Evolutionary conservation across 2,113 vertebrate species (phyloP), one percentile per base, ranked within the genome.

Genomic region (Chaetura pelagica): DNA sequence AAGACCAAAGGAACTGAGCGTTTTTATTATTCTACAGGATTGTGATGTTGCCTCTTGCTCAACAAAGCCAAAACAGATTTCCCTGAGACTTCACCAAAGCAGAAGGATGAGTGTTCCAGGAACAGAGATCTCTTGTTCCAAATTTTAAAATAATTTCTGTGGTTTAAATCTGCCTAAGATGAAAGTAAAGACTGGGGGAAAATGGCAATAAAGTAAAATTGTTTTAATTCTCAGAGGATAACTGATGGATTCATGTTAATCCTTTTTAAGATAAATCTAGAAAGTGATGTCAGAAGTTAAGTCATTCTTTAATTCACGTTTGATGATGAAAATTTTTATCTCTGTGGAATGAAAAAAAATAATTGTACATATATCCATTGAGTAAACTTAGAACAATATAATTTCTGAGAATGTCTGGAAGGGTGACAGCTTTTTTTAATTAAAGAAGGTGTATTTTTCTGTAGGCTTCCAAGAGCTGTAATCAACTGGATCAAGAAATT

Each of bases 381-480:
- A 89, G 13, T 35, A 15, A 71, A 69, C 5, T 10, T 49, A 54
- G 22, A 72, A 29, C 35, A 85, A 64, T 4, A 22, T 32, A 49
- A 42, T 64, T 58, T 87, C 72, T 91, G 81, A 88, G 73, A 34
- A 95, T 90, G 40, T 30, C 40, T 68, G 67, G 78, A 89, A 90
- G 32, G 40, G 5, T 84, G 38, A 80, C 42, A 79, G 40, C 15
- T 42, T 92, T 94, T 90, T 89, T 93, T 58, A 67, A 26, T 48
- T 49, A 91, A 52, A 80, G 77, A 91, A 87, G 3, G 0, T 74
- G 46, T 46, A 59, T 40, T 67, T 96, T 64, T 9, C 62, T 74
- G 7, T 46, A 76, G 5, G 66, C 44, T 93, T 96, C 69, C 85
- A 92, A 84, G 52, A 81, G 8, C 40, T 74, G 59, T 61, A 94